Conservation (phyloP, 2,113 vertebrate species). For the Rhea americana region DNA sequence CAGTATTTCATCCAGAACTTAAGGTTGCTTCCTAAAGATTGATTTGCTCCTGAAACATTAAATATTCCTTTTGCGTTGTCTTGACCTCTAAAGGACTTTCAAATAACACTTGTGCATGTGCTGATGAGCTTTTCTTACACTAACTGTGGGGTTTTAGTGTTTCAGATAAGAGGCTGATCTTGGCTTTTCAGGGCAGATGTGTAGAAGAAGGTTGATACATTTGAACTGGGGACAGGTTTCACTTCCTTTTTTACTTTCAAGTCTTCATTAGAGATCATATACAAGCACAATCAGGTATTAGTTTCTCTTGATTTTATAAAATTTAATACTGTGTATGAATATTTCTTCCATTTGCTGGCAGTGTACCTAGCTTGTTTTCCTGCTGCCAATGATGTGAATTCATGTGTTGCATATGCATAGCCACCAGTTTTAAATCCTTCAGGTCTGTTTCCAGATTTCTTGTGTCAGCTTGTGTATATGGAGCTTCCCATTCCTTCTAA, state of each 20-base stretch:
- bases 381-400: neutral
- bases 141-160: neutral
- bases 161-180: neutral
- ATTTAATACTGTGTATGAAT: neutral
- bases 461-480: neutral
- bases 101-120: neutral
- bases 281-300: neutral
- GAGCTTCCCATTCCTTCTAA: neutral
- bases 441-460: neutral
- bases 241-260: neutral
- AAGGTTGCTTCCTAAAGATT: neutral
- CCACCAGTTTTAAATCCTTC: neutral
- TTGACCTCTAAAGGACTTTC: neutral
- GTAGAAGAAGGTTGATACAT: neutral
- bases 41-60: neutral
- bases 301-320: neutral
- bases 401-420: fast-evolving
- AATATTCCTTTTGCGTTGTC: neutral
- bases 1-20: neutral
- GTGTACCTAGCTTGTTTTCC: neutral
- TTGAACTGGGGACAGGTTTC: neutral
- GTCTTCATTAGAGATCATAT: neutral
- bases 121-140: neutral
- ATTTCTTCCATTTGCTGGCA: neutral
- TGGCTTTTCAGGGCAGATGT: neutral